Evolutionary conservation across 2,797 vertebrate species (phyloP), one percentile per base, ranked within the genome.

Genomic region (Choloepus didactylus): DNA sequence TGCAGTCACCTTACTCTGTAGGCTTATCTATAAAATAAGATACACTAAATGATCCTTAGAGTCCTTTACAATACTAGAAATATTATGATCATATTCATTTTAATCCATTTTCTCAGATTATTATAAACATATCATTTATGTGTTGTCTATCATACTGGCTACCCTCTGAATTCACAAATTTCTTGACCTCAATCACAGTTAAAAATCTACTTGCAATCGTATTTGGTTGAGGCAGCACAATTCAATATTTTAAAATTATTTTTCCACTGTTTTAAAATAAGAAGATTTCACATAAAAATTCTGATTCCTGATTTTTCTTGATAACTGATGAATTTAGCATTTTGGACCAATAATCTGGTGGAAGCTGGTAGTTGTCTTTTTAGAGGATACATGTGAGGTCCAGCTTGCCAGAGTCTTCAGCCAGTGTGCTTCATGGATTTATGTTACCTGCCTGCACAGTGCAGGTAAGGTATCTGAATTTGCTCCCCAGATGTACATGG

Each of bases 1-100:
- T 15, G 10, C 9, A 81, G 62, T 62, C 72, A 77, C 1, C 29
- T 67, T 18, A 19, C 54, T 84, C 77, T 67, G 8, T 41, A 67
- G 29, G 25, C 29, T 69, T 72, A 89, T 79, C 41, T 87, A 29
- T 38, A 85, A 69, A 79, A 87, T n/a, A 89, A 94, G 54, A 46
- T 23, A 56, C 0, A 29, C 14, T 41, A 75, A 3, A 41, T 59
- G 19, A 70, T n/a, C 16, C 38, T 51, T 70, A 51, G 0, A 1
- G 29, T 31, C n/a, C 27, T 86, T 80, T 44, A 10, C n/a, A 94
- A 77, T 10, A 70, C 3, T 15, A 84, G 46, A 70, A 95, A 91
- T 70, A 15, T 15, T 80, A 80, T 49, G 38, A 72, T 44, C 35
- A 62, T 56, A 76, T 86, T 67, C 44, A 79, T 12, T 72, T 38